Percentiles rank a stretch among this genome's conserved stretches.
phyloP scores from a whole-genome alignment of 2,113 vertebrate genomes.

The Brachyhypopomus gauderio region DNA sequence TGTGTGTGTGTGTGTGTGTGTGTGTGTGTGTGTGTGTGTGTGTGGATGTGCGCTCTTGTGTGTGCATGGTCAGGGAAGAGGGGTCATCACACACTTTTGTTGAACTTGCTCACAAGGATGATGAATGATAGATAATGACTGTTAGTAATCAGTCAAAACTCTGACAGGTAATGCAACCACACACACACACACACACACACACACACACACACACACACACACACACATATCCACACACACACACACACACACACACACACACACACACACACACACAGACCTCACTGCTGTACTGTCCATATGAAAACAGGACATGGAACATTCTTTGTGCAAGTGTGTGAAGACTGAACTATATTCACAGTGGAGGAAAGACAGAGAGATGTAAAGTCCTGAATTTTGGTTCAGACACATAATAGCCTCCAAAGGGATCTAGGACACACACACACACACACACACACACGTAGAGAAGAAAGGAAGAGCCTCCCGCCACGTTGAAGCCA shows the following conservation, averaged over 20 bases:
- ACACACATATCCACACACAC: too few relatives aligned
- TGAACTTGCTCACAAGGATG: slow-evolving; percentile 26
- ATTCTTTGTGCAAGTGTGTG: neutral
- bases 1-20: neutral
- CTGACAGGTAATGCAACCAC: slow-evolving; percentile 28
- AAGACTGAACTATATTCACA: neutral
- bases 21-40: too few relatives aligned
- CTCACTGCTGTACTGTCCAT: too few relatives aligned
- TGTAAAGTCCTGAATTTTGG: neutral
- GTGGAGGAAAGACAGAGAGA: neutral
- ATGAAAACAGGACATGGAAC: neutral
- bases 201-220: too few relatives aligned
- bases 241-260: slow-evolving; percentile 23
- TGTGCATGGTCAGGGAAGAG: neutral
- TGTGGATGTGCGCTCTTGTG: too few relatives aligned
- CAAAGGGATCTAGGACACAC: neutral
- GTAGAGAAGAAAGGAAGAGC: slow-evolving; percentile 32
- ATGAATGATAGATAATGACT: slow-evolving; percentile 25
- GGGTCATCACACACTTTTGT: slow-evolving; percentile 17
- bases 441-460: slow-evolving; percentile 9
- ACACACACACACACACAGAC: too few relatives aligned
- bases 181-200: slow-evolving; percentile 22
- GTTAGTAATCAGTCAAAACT: slow-evolving; percentile 29
- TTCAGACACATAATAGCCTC: neutral
- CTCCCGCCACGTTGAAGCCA: slow-evolving; percentile 26